A percentile compares a stretch with the other conserved stretches of the same genome.
Evolutionary conservation across 2,888 invertebrate genomes (phyloP).

Genomic region (Geophilus truncorum): DNA sequence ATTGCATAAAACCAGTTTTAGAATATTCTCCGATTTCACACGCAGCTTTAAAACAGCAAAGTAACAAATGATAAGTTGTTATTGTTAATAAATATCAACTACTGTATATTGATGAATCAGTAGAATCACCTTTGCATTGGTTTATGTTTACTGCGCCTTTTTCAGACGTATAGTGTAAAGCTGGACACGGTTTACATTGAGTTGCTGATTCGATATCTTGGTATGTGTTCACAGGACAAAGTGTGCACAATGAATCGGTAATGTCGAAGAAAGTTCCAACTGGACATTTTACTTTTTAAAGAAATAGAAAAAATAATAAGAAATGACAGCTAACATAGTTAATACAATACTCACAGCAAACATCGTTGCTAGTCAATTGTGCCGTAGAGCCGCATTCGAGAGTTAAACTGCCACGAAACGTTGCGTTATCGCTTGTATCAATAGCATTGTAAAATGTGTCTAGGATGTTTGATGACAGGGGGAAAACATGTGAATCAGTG

Average conservation of each 20-base stretch:
- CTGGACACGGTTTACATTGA: slow-evolving; percentile 46
- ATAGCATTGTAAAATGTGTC: background rate
- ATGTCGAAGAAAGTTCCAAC: slow-evolving; percentile 60
- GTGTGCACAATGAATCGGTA: slow-evolving; percentile 53
- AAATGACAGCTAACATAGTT: slow-evolving; percentile 34
- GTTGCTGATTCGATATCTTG: slow-evolving; percentile 47
- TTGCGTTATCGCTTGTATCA: background rate
- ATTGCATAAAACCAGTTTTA: slow-evolving; percentile 55
- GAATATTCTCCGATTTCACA: slow-evolving; percentile 50
- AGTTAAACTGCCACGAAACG: background rate
- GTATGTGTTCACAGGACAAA: slow-evolving; percentile 48
- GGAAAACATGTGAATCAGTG: background rate
- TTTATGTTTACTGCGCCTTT: slow-evolving; percentile 46
- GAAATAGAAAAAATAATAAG: no score
- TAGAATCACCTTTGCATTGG: slow-evolving; percentile 45
- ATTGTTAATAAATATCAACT: no score
- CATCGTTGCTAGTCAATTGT: background rate
- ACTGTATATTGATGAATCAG: no score
- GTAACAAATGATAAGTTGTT: no score
- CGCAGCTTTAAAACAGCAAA: no score
- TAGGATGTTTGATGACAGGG: background rate
- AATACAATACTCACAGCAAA: background rate
- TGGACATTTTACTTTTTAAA: slow-evolving; percentile 58
- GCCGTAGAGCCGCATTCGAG: background rate
- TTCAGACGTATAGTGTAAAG: slow-evolving; percentile 47